A percentile compares a stretch with the other conserved stretches of the same genome.
Evolutionary conservation across 2,797 vertebrate species (phyloP).

Genomic region (Lagorchestes hirsutus): DNA sequence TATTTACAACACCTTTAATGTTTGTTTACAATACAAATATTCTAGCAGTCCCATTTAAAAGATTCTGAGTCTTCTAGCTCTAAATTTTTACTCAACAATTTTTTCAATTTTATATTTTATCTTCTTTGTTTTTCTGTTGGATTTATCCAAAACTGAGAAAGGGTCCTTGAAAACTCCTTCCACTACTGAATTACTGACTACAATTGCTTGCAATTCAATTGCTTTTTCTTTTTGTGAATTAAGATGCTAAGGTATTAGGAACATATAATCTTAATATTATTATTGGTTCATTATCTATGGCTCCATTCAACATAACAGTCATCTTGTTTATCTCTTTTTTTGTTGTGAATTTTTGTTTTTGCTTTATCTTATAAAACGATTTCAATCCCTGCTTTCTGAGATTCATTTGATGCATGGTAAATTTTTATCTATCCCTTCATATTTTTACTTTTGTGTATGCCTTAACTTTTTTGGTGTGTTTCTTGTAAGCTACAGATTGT

Average conservation of each 20-base stretch:
- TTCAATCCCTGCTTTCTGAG: not conserved
- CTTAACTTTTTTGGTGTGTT: not conserved
- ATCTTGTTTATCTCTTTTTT: too few relatives aligned
- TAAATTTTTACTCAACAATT: not conserved
- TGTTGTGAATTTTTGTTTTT: not conserved
- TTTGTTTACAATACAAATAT: not conserved
- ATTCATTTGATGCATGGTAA: not conserved
- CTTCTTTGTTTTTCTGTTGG: not conserved
- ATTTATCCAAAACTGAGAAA: not conserved
- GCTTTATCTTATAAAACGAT: not conserved
- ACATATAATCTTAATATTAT: too few relatives aligned
- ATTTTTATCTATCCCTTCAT: not conserved
- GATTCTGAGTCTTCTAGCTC: not conserved
- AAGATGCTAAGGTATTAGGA: not conserved
- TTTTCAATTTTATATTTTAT: not conserved
- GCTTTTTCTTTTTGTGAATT: not conserved
- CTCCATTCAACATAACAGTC: too few relatives aligned
- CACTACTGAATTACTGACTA: not conserved
- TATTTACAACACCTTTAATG: too few relatives aligned
- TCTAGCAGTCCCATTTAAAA: not conserved
- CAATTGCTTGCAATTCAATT: not conserved
- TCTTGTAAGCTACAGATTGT: not conserved
- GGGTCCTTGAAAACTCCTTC: not conserved
- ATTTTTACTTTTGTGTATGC: not conserved
- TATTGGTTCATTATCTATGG: too few relatives aligned